Conservation (phyloP, 2,888 invertebrate genomes). For the Stictocephala bisonia region DNA sequence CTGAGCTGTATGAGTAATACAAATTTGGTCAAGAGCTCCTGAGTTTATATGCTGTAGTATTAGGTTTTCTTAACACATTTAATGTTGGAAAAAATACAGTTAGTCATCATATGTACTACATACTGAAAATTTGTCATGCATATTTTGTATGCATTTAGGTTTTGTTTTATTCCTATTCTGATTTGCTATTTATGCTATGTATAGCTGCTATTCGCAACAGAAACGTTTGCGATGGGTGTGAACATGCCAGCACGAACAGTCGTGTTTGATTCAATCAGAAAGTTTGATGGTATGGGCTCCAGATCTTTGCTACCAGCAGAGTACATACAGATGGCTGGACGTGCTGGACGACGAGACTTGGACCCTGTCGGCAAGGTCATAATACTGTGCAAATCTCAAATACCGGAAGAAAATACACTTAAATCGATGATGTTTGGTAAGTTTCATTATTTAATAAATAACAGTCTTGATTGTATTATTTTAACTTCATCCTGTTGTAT, state of each 20-base stretch:
- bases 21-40: too few species aligned
- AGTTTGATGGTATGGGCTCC: conserved; percentile 88
- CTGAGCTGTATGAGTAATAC: too few species aligned
- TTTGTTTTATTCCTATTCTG: neutral
- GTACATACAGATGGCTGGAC: conserved; percentile 98
- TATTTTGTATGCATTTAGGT: neutral
- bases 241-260: conserved; percentile 99
- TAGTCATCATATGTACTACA: too few species aligned
- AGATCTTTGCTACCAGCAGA: conserved; percentile 89
- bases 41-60: too few species aligned
- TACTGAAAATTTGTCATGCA: neutral
- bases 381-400: conserved; percentile 82
- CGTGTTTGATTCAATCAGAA: conserved; percentile 91
- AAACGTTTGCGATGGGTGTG: conserved; percentile 99
- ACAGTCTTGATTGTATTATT: too few species aligned
- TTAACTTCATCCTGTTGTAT: too few species aligned
- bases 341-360: conserved; percentile 94
- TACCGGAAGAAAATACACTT: conserved; percentile 79
- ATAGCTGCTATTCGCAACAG: conserved; percentile 95
- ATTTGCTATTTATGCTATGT: conserved; percentile 60
- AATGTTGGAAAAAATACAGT: too few species aligned
- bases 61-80: too few species aligned
- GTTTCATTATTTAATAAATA: conserved; percentile 52
- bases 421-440: conserved; percentile 85
- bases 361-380: conserved; percentile 97